Evolutionary conservation across 2,888 invertebrate species (phyloP), one percentile per base, ranked within the genome.

Genomic region (Watsonalla cultraria): DNA sequence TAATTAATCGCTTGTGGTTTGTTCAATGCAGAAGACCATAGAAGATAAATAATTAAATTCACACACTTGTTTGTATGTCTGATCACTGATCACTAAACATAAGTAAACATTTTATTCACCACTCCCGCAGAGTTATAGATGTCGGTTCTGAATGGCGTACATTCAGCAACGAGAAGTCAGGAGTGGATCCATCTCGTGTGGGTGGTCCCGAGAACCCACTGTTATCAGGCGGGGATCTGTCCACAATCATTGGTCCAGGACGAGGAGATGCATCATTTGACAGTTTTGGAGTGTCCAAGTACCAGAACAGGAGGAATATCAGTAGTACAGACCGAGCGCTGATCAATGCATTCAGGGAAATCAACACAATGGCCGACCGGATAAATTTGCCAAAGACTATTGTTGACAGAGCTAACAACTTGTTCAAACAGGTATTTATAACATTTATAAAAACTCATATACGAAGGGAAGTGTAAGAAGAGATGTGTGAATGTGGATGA

Each of bases 91-190:
- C 60, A 66, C 61, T 59, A 68, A 67, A 66, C 58, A 62, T 56
- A 13, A 39, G 58, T 51, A 34, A 50, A 24, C 14, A 46, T 9
- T 7, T 7, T 51, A 42, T n/a, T 24, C 54, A 50, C 24, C 51
- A 78, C 76, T 55, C 15, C 48, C 15, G 8, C 82, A 98, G 99
- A 79, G 98, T 99, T 0, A 98, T 99, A 64, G 99, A 99, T 88
- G 99, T 99, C n/a, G 99, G 99, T 42, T 99, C 99, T 5, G 99
- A 99, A 87, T 99, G 99, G 99, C 93, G 99, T 81, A 99, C 99
- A 57, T 99, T 99, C 86, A 98, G 98, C 76, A 99, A 99, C 82
- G 99, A 99, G 80, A 99, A 98, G 77, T 95, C 96, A 53, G 96
- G 97, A 7, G 97, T 97, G 0, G 99, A 99, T 86, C 99, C 99